Evolutionary conservation across 2,888 invertebrate species (phyloP), one percentile per base, ranked within the genome.

Genomic region (Cephus runcator): DNA sequence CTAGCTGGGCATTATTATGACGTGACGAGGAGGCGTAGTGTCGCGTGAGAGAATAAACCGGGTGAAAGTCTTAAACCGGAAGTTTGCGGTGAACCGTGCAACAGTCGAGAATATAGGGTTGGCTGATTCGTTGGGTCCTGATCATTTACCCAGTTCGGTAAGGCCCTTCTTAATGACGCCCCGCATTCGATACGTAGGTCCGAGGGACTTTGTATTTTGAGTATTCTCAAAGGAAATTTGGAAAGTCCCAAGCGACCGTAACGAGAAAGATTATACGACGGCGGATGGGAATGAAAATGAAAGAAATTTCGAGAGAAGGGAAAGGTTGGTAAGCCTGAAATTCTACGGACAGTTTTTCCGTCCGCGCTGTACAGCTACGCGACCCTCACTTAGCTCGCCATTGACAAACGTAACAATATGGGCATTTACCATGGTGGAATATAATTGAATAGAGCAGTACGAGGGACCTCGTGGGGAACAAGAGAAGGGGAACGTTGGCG

Each of bases 351-450:
- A 35, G 83, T 85, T 88, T 87, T 89, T 90, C 86, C 84, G 84
- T 81, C 83, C 86, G 87, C 84, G 88, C 89, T 90, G 88, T 88
- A 85, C 87, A 81, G 85, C 87, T 87, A 87, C 86, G 89, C 87
- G 90, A 91, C 89, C 90, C 91, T 91, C 88, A 87, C 89, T 90
- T 90, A 89, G 87, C 87, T 87, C 86, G 83, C 89, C 89, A 91
- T 91, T 91, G 91, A 91, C 89, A 89, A 91, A 90, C 87, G 89
- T 88, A 91, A 91, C 91, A 91, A 91, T 91, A 91, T 90, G 89
- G 89, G 90, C 89, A 91, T 91, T 91, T 91, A 91, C 90, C 88
- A 86, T 86, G 90, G 87, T 87, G 89, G 88, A 89, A 90, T 90
- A 90, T 91, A 91, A 91, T 91, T 91, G 90, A 91, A 91, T 90